Conservation (phyloP, 2,113 vertebrate genomes). For the Phainopepla nitens region DNA sequence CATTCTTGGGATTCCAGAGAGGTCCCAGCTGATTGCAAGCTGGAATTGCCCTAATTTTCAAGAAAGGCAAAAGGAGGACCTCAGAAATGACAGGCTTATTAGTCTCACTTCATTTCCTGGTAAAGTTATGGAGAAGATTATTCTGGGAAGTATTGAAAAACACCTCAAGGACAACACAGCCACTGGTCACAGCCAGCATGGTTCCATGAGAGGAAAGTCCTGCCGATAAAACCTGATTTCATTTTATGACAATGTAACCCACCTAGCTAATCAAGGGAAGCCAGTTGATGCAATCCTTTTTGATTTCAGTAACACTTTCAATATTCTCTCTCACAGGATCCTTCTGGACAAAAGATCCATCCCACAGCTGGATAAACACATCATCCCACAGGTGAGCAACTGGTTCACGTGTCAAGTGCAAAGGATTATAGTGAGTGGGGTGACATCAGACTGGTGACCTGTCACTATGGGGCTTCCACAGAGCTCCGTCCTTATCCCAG, state of each 20-base stretch:
- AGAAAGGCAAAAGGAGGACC: not conserved
- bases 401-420: not conserved
- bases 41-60: not conserved
- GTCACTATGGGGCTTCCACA: not conserved
- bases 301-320: not conserved
- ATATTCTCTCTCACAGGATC: too few relatives aligned
- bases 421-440: not conserved
- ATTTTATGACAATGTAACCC: not conserved
- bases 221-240: not conserved
- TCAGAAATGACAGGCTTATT: rapidly evolving
- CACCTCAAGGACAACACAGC: not conserved
- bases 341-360: not conserved
- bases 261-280: not conserved
- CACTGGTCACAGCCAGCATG: not conserved
- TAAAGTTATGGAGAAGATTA: not conserved
- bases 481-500: not conserved
- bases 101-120: not conserved
- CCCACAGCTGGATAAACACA: not conserved
- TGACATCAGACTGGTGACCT: not conserved
- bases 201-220: not conserved
- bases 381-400: not conserved
- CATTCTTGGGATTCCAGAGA: not conserved
- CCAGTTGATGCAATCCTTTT: not conserved
- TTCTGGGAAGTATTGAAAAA: not conserved
- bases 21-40: not conserved